phyloP scores from a whole-genome alignment of 37 sponge, comb jelly and placozoan genomes.

The Theonella swinhoei region DNA sequence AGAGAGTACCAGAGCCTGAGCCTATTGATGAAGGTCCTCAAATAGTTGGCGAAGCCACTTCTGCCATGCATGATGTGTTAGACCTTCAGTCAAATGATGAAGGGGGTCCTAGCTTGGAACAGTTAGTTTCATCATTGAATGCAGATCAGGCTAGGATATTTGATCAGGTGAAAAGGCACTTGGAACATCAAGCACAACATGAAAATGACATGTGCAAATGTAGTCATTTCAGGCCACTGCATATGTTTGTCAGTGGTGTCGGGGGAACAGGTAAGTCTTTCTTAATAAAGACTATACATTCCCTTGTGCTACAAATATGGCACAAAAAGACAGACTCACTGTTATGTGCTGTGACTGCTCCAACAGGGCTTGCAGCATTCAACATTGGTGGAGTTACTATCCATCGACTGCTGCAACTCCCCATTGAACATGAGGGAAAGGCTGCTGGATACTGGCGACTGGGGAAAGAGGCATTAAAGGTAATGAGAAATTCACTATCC shows the following conservation, averaged over 20 bases:
- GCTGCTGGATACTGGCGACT: slow-evolving; percentile 59
- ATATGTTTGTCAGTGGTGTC: too few species aligned
- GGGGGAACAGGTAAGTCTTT: too few species aligned
- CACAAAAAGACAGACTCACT: too few species aligned
- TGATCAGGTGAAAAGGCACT: slow-evolving; percentile 20
- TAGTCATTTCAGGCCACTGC: too few species aligned
- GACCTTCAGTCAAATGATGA: not conserved
- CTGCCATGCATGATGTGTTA: slow-evolving; percentile 46
- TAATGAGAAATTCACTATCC: slow-evolving; percentile 34
- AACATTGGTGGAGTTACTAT: too few species aligned
- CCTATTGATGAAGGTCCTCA: slow-evolving; percentile 23
- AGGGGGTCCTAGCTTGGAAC: slow-evolving; percentile 3
- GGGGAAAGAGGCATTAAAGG: slow-evolving; percentile 35
- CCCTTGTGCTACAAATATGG: too few species aligned
- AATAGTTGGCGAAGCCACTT: slow-evolving; percentile 46
- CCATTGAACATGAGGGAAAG: slow-evolving; percentile 55
- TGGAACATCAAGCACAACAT: slow-evolving; percentile 1
- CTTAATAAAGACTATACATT: too few species aligned
- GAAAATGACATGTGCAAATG: slow-evolving; percentile 57
- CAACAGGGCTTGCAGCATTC: too few species aligned
- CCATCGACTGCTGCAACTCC: too few species aligned
- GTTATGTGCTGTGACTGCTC: too few species aligned
- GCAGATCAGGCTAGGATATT: slow-evolving; percentile 53
- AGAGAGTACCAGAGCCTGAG: not conserved
- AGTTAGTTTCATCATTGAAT: slow-evolving; percentile 52